Conservation (phyloP, 1,140 invertebrate genomes). For the Littorina saxatilis region DNA sequence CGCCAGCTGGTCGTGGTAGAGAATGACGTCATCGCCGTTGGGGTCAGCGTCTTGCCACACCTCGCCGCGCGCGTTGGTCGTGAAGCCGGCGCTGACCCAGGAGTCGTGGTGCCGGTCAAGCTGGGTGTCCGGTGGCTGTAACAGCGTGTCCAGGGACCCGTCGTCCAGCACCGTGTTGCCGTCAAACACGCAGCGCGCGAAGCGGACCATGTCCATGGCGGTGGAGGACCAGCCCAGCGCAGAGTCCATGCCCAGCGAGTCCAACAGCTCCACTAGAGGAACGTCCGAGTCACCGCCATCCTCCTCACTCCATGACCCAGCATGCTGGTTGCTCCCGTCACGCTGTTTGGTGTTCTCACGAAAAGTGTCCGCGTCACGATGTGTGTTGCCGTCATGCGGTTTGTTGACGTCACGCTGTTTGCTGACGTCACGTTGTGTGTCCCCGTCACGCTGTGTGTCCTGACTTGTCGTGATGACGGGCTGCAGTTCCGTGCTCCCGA, state of each 20-base stretch:
- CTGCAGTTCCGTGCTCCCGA: no score
- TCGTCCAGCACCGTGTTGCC: slow-evolving; percentile 51
- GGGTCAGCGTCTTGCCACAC: slow-evolving; percentile 65
- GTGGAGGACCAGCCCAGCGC: slow-evolving; percentile 70
- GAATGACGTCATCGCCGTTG: slow-evolving; percentile 62
- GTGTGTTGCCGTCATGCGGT: slow-evolving; percentile 20
- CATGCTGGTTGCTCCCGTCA: neutral
- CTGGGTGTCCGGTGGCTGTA: slow-evolving; percentile 42
- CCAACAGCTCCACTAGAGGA: slow-evolving; percentile 50
- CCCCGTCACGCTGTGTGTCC: no score
- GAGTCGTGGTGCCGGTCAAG: slow-evolving; percentile 44
- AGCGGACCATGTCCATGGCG: slow-evolving; percentile 66
- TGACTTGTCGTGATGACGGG: no score
- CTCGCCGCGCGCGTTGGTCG: slow-evolving; percentile 51
- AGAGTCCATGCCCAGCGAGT: slow-evolving; percentile 57
- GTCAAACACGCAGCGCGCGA: slow-evolving; percentile 56
- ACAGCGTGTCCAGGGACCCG: slow-evolving; percentile 47
- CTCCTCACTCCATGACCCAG: no score
- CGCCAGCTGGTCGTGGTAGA: slow-evolving; percentile 56
- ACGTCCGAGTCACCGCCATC: neutral
- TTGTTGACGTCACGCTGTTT: neutral
- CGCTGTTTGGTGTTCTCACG: neutral
- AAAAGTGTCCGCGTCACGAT: slow-evolving; percentile 36
- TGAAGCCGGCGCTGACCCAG: slow-evolving; percentile 63
- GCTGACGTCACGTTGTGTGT: no score